Evolutionary conservation across 2,888 invertebrate species (phyloP), one percentile per base, ranked within the genome.

Genomic region (Parnassius apollo): DNA sequence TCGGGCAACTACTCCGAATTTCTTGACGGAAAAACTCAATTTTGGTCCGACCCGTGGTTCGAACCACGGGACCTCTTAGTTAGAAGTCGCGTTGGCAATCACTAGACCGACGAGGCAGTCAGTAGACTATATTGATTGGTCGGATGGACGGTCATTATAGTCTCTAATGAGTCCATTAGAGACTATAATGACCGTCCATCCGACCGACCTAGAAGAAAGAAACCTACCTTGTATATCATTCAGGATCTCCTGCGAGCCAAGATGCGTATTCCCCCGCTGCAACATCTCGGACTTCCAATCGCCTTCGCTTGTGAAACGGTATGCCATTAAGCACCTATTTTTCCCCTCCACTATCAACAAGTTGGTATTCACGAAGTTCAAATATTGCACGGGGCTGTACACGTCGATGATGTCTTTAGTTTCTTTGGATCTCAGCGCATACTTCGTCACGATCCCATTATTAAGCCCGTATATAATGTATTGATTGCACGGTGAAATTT

Each of bases 401-500:
- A 92, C 77, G 54, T 89, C 85, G 77, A 92, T 82, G 12, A 93
- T 85, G 1, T 80, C 75, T 1, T 69, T 69, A 0, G 68, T 75
- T 11, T 82, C 84, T 62, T 91, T 90, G 0, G 83, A 82, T 0
- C 83, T 75, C 0, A 91, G 71, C 0, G 87, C 84, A 69, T 87
- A 92, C 68, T 88, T 82, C 49, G 83, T 84, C 0, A 93, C 86
- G 0, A 72, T 71, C 1, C 92, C 92, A 0, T 88, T 88, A 13
- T 85, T 81, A 0, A 92, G 83, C 0, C 92, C 89, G 72, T 91
- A 93, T 10, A 93, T 72, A 1, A 93, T 77, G 74, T 89, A 87
- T 45, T 87, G 88, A 68, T 92, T 93, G 76, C 93, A 89, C 0
- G 92, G 87, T 1, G 91, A 90, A 66, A 93, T 85, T 59, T 84